Base-by-base conservation (phyloP, 2,797 vertebrate species). In the Schizopygopsis pylzovi region DNA sequence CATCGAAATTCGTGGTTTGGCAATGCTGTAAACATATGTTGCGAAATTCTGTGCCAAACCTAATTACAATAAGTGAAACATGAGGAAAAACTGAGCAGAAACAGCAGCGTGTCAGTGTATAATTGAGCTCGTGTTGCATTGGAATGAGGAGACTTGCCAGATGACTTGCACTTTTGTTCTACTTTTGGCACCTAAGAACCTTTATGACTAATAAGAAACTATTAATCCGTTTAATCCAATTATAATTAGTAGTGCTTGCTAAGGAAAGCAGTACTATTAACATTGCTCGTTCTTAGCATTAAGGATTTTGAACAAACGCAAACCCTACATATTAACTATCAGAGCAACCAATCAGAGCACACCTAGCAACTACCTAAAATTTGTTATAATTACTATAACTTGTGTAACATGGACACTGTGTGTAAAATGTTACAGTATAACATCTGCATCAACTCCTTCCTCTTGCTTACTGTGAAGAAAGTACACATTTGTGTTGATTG, bases 31-130 rank as follows among this genome's bases (percentile, higher is more conserved):
- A 85, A 75, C 84, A 81, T 85, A 80, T 81, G 84, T 61, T 79
- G 83, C 37, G 37, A 61, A 78, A 73, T 78, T 59, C 33, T 2
- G 22, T 86, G 81, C 84, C 81, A 86, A 80, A 77, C 20, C 25
- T 43, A 41, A 85, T 85, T 81, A 85, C 96, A 94, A 95, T 94
- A 94, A 95, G 94, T 94, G 86, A 94, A 96, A 93, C 95, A 94
- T 93, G 95, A 94, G 93, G 94, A 93, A 92, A 87, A 49, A 18
- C 71, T 7, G 43, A 45, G 67, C 81, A 61, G 70, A 73, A 82
- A 61, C 39, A 41, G 43, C 59, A 28, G 59, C 7, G 72, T 77
- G 22, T 77, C 67, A 10, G 49, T 71, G 37, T 71, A 47, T 79
- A 39, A 65, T 45, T 75, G 70, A 45, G 41, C 70, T 61, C 0